phyloP scores from a whole-genome alignment of 1,140 invertebrate genomes.

The Mactra quadrangularis region DNA sequence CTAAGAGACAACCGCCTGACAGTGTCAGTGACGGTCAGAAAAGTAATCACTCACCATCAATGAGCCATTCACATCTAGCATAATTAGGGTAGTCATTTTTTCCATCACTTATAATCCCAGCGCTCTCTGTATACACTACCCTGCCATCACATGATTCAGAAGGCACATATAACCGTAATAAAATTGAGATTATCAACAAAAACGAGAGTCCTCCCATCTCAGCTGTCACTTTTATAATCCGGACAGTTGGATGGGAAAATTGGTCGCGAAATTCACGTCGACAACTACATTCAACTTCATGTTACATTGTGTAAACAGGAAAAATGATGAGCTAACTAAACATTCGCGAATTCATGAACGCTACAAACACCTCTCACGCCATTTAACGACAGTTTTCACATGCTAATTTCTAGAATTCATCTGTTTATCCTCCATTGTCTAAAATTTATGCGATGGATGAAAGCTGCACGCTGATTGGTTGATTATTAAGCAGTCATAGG shows the following conservation, averaged over 20 bases:
- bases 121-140: slow-evolving; percentile 80
- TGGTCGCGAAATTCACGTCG: background rate
- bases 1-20: no score
- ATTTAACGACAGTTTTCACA: background rate
- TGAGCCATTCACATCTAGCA: slow-evolving; percentile 98
- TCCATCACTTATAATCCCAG: slow-evolving; percentile 96
- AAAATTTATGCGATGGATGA: slow-evolving; percentile 45
- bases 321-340: background rate
- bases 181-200: slow-evolving; percentile 1
- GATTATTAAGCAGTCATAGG: no score
- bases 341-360: background rate
- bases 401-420: background rate
- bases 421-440: slow-evolving; percentile 6
- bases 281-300: slow-evolving; percentile 7
- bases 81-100: slow-evolving; percentile 95
- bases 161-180: background rate
- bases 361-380: no score
- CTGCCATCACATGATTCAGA: slow-evolving; percentile 42
- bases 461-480: slow-evolving; percentile 4
- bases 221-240: slow-evolving; percentile 26
- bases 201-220: slow-evolving; percentile 31
- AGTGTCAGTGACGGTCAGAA: no score
- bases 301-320: background rate
- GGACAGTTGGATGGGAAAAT: slow-evolving; percentile 38
- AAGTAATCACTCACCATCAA: slow-evolving; percentile 88